These are phyloP conservation scores for Cetoscarus ocellatus DNA, from an alignment of 2,797 vertebrate species.

Conservation along the genomic window DNA sequence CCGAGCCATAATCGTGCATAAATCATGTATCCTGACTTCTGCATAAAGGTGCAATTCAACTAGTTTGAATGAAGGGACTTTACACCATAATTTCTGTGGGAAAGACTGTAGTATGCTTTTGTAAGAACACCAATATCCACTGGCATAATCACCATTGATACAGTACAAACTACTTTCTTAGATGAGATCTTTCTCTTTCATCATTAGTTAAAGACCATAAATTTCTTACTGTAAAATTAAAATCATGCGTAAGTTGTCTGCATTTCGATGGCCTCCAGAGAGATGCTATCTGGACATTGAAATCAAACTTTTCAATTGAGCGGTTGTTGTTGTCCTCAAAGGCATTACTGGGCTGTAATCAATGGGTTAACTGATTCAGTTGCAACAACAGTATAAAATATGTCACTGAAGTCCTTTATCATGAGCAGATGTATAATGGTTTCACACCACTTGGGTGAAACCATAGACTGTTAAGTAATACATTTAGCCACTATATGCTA, in stretches of 20 bases:
- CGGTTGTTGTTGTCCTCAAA: conserved; percentile 8
- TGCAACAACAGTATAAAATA: not conserved
- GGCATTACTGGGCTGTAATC: not conserved
- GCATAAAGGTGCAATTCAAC: too few species aligned
- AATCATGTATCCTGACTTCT: too few species aligned
- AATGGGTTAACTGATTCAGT: not conserved
- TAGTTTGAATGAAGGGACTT: too few species aligned
- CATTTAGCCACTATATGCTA: too few species aligned
- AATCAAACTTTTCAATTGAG: not conserved
- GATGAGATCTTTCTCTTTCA: conserved; percentile 15
- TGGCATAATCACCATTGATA: not conserved
- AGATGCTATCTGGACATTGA: not conserved
- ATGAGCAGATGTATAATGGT: conserved; percentile 1
- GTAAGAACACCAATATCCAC: not conserved
- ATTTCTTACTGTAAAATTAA: not conserved
- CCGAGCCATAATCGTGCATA: too few species aligned
- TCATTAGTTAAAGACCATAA: conserved; percentile 2
- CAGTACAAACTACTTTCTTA: not conserved
- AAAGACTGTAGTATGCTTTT: not conserved
- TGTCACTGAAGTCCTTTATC: conserved; percentile 13
- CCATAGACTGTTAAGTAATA: not conserved
- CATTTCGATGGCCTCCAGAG: conserved; percentile 13
- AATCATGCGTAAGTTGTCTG: conserved; percentile 10
- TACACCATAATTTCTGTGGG: too few species aligned
- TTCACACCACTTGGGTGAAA: not conserved